Base-by-base conservation (phyloP, 1,140 invertebrate species). In the Drosophila seguyi region DNA sequence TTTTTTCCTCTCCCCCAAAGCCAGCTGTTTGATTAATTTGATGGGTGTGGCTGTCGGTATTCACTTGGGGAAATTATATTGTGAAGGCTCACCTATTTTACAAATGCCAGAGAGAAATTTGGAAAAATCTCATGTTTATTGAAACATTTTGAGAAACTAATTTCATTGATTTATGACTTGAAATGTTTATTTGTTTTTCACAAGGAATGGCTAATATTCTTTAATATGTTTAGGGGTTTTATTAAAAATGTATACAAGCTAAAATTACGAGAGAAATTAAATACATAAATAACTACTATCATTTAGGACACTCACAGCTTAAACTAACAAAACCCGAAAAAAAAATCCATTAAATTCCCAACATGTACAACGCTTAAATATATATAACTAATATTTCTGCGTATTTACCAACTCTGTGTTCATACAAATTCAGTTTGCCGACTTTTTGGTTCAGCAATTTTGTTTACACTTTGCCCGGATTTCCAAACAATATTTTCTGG, bases 1-100 rank as follows among this genome's bases (percentile, higher is more conserved):
- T 22, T 16, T 14, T 22, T 16, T 14, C 6, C 27, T 4, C 20
- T 27, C 14, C 6, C 25, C 36, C 44, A 8, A 36, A 52, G 50
- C 50, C 68, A 57, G 69, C 41, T 73, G 67, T 50, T 73, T 41
- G 67, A 72, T 50, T 59, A 71, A 72, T 73, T 72, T 73, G 69
- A 73, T 73, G 66, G 69, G 69, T 72, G 69, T 48, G 67, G 66
- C 44, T 47, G 18, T 7, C 38, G 22, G 18, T 71, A 69, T 69
- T 71, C 69, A 71, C 65, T 71, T 48, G 50, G 50, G 34, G 42
- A 13, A 34, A 68, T 56, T 69, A 29, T 67, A 29, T 36, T 36
- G 29, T 27, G 67, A 53, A 36, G 10, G 13, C 25, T n/a, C 22
- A 36, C 5, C 41, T 45, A 7, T 45, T n/a, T 8, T n/a, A 18